These are phyloP conservation scores for Xenopus laevis DNA, from an alignment of 2,113 vertebrate genomes.

Conservation along the genomic window DNA sequence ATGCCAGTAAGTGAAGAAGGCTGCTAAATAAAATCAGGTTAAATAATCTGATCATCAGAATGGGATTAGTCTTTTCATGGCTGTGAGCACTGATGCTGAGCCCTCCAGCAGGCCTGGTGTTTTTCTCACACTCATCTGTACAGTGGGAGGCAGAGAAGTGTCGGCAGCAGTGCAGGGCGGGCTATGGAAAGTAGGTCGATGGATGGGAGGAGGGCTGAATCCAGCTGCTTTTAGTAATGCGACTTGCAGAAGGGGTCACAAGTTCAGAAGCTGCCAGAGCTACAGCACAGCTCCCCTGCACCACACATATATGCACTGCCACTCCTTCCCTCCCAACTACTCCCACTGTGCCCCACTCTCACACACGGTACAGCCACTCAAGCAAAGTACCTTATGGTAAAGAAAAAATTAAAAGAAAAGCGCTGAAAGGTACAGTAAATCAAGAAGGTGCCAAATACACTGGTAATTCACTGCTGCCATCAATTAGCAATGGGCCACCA, in stretches of 20 bases:
- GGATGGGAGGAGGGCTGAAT: constrained; percentile 13
- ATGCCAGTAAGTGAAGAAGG: too few species aligned
- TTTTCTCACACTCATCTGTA: neutral
- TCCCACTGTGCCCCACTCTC: neutral
- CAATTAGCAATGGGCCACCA: too few species aligned
- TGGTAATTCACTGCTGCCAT: too few species aligned
- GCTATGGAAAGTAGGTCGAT: constrained; percentile 39
- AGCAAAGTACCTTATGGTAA: too few species aligned
- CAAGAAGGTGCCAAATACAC: too few species aligned
- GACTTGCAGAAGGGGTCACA: constrained; percentile 34
- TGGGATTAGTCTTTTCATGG: neutral
- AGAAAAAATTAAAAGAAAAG: too few species aligned
- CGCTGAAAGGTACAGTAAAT: too few species aligned
- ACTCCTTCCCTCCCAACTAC: too few species aligned
- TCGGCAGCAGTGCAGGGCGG: constrained; percentile 14
- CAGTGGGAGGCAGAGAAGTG: constrained; percentile 23
- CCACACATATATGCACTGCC: too few species aligned
- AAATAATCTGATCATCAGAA: neutral
- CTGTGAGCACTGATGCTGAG: neutral
- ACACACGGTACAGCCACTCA: neutral
- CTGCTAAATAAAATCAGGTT: neutral
- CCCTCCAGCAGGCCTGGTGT: neutral
- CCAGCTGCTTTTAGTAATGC: constrained; percentile 42
- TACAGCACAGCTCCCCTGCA: too few species aligned
- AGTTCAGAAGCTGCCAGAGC: constrained; percentile 27